Evolutionary conservation across 2,797 vertebrate genomes (phyloP).

Genomic region (Mormyrus hasselquistii): DNA sequence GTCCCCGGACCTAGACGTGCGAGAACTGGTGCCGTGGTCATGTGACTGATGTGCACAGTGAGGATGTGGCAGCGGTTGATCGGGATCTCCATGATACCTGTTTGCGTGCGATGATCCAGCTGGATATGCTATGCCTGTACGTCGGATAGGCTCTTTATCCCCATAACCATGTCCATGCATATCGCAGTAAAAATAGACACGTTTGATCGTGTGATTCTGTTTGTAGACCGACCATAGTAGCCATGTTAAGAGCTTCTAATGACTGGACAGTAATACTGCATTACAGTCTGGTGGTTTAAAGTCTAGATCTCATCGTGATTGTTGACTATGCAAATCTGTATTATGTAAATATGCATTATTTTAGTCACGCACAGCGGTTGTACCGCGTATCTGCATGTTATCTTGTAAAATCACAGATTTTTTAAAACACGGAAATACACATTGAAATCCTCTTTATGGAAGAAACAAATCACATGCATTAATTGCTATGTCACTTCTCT

Average conservation of each 20-base stretch:
- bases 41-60: conserved; percentile 13
- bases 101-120: neutral
- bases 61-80: conserved; percentile 14
- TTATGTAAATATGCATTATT: neutral
- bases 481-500: neutral
- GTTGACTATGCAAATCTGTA: neutral
- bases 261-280: neutral
- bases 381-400: neutral
- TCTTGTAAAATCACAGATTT: neutral
- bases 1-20: neutral
- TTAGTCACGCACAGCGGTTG: neutral
- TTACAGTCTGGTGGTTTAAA: neutral
- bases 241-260: neutral
- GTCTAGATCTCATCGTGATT: neutral
- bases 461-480: neutral
- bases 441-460: neutral
- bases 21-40: neutral
- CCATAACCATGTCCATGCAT: neutral
- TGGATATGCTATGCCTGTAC: neutral
- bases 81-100: neutral
- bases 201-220: neutral
- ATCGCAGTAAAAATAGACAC: neutral
- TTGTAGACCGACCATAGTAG: neutral
- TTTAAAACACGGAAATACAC: neutral
- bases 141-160: neutral